Evolutionary conservation across 2,888 invertebrate species (phyloP), one percentile per base, ranked within the genome.

Genomic region (Glaucopsyche alexis): DNA sequence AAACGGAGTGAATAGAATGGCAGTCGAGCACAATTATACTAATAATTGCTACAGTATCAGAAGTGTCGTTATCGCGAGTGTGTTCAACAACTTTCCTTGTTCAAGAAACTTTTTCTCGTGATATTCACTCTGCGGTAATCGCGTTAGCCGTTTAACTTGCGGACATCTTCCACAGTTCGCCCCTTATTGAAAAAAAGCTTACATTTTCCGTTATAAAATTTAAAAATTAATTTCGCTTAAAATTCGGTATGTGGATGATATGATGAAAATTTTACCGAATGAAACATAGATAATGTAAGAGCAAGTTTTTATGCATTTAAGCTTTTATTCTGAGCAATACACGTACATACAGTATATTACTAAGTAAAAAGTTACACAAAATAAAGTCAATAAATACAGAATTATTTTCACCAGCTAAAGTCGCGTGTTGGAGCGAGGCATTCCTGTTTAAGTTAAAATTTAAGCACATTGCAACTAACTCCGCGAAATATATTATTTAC

Each of bases 81-180:
- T 65, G 72, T 72, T 52, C 77, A 75, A 79, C 74, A 83, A 84
- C 80, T 82, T 83, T 81, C 78, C 81, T 79, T 80, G 79, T 78
- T 76, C 78, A 76, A 75, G 77, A 79, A 80, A 82, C 80, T 82
- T 82, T 77, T 79, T 82, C 79, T 81, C 80, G 80, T 82, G 81
- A 85, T 88, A 88, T 89, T 89, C 89, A 88, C 86, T 89, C 82
- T 80, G 81, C 79, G 79, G 85, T 87, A 90, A 90, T 87, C 84
- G 84, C 83, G 84, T 89, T 89, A 87, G 82, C 83, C 82, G 84
- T 87, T 87, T 85, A 88, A 86, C 87, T 87, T 85, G 86, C 84
- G 86, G 87, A 89, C 87, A 87, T 86, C 84, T 85, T 83, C 84
- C 83, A 86, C 85, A 87, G 90, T 90, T 88, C 88, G 81, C 83